Evolutionary conservation across 2,113 vertebrate genomes (phyloP), one percentile per base, ranked within the genome.

Genomic region (Esox niger): DNA sequence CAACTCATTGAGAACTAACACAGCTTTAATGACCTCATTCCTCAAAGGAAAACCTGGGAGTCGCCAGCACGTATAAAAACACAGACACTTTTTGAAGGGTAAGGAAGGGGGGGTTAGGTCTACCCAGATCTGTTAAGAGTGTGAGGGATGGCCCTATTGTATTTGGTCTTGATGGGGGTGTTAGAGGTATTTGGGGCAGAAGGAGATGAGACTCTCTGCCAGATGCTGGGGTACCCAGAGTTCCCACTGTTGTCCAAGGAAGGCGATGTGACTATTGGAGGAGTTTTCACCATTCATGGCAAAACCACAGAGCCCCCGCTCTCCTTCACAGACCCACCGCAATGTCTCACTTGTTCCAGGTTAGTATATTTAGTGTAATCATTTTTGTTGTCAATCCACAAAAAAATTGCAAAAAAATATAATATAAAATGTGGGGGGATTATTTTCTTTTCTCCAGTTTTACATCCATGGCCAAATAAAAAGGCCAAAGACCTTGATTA

Each of bases 251-350:
- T 86, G 47, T 78, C 66, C 26, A 81, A 75, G 26, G 69, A 78
- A 62, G 84, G 82, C 35, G 79, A 86, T 20, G 47, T 84, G 23
- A 66, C 79, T 1, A 86, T 84, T 27, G 80, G 80, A 64, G 83
- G 83, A 43, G 78, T 71, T 21, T 84, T 84, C 76, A 77, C 83
- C 63, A 70, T 84, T 62, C 80, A 84, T 71, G 79, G 69, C 69
- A 74, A 74, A 74, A 68, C 74, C 47, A 46, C 62, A 49, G 31
- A 62, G n/a, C 49, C 68, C 33, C 67, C 25, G 21, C 66, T 43
- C 1, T 66, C 68, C 25, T 84, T 84, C 64, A 73, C 46, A 58
- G 71, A 65, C 35, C 76, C 58, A 67, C 83, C 83, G 35, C 57
- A 75, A 52, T 57, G 46, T 60, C 60, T 80, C 38, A 55, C 49